Evolutionary conservation across 2,113 vertebrate species (phyloP), one percentile per base, ranked within the genome.

Genomic region (Epinephelus fuscoguttatus): DNA sequence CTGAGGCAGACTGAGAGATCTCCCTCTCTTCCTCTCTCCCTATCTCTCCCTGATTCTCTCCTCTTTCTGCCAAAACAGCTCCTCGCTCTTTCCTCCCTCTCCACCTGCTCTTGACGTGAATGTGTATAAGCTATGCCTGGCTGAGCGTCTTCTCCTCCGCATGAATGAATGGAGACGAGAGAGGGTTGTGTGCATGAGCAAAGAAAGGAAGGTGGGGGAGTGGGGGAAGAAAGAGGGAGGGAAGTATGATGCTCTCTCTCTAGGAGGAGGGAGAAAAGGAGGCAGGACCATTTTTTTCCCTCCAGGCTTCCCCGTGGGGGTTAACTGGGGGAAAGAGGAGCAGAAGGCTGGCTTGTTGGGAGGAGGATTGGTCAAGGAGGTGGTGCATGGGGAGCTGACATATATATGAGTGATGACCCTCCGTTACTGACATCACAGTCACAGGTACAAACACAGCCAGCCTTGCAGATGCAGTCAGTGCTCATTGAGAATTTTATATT

Each of bases 61-160:
- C 70, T 61, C 82, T 75, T 67, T 55, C 69, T 67, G 80, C 82
- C 84, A 83, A 81, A 87, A 53, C 75, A 45, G 57, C 82, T 63
- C 59, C 80, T 59, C 37, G 4, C 88, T 89, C 81, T 33, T 57
- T 61, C 71, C 80, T 85, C 78, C 81, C 78, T 80, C 86, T 82
- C 87, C 90, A 91, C 93, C 89, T 91, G 92, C 88, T 88, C 86
- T 89, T 91, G 82, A 89, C 75, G 73, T 88, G 76, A 88, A 86
- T 81, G 85, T 90, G 84, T 85, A 49, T 66, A 60, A 82, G 90
- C 92, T 90, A 64, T 27, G 89, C 88, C 86, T 72, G 83, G 74
- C 81, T 85, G 85, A 89, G 84, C 70, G 64, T 60, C 78, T 86
- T 81, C 80, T 89, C 84, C 85, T 87, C 64, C 55, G 79, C 83